These are phyloP conservation scores for Drosophila sechellia DNA, from an alignment of 1,140 invertebrate species.

Conservation along the genomic window DNA sequence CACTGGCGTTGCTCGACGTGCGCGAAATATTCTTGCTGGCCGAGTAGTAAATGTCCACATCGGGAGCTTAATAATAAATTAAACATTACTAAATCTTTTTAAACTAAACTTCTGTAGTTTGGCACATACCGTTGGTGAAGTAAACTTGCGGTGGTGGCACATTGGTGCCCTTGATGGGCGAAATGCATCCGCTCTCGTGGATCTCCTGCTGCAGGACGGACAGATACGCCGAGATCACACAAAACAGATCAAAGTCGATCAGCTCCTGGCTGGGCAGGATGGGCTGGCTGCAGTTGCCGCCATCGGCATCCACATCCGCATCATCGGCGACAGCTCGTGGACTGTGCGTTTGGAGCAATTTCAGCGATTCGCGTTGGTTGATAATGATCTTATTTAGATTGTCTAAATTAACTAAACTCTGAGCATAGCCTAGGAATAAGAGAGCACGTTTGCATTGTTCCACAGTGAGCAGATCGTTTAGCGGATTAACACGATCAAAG, in stretches of 20 bases:
- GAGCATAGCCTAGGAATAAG: constrained; percentile 83
- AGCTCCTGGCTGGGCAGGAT: constrained; percentile 51
- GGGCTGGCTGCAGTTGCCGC: constrained; percentile 18
- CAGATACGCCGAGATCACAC: constrained; percentile 81
- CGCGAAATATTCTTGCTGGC: constrained; percentile 81
- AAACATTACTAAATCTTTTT: background rate
- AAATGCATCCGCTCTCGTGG: constrained; percentile 83
- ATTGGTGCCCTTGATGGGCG: constrained; percentile 84
- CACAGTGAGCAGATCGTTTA: constrained; percentile 76
- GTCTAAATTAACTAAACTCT: constrained; percentile 83
- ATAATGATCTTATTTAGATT: constrained; percentile 83
- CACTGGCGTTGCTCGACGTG: constrained; percentile 81
- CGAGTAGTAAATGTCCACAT: constrained; percentile 76
- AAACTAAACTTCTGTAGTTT: background rate
- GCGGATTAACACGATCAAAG: constrained; percentile 81
- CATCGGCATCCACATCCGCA: constrained; percentile 10
- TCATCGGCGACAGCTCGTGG: constrained; percentile 26
- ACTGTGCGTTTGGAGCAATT: constrained; percentile 67
- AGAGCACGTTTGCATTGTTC: constrained; percentile 84
- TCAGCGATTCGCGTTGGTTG: constrained; percentile 79
- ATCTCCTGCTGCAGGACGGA: constrained; percentile 84
- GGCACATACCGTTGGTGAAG: constrained; percentile 71
- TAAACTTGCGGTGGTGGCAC: constrained; percentile 83
- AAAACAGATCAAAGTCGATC: constrained; percentile 83
- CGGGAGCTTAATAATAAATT: constrained; percentile 35